Evolutionary conservation across 2,888 invertebrate species (phyloP).

Genomic region (Scelioninae gen. 1): DNA sequence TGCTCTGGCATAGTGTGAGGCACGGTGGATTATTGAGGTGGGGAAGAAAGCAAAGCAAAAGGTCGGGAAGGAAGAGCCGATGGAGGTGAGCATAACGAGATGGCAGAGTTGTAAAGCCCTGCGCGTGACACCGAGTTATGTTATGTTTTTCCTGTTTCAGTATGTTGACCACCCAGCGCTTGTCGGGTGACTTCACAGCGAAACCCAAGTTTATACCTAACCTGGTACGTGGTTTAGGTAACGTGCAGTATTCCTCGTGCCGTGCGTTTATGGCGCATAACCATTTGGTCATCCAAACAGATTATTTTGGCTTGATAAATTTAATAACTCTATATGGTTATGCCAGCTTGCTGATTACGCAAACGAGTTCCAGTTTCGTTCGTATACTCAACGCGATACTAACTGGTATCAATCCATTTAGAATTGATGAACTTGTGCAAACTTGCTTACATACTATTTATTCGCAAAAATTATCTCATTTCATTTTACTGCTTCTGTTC

Average conservation of each 20-base stretch:
- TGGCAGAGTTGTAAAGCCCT: conserved; percentile 84
- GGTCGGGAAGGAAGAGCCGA: conserved; percentile 65
- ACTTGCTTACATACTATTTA: conserved; percentile 48
- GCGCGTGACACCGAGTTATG: conserved; percentile 83
- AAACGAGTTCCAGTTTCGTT: conserved; percentile 69
- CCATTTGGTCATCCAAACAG: conserved; percentile 81
- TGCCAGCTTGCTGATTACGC: conserved; percentile 80
- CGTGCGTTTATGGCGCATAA: conserved; percentile 84
- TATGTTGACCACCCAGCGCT: conserved; percentile 76
- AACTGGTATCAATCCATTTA: conserved; percentile 67
- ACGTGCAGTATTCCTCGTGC: conserved; percentile 82
- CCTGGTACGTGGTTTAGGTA: conserved; percentile 78
- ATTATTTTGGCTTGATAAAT: conserved; percentile 85
- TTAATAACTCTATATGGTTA: conserved; percentile 83
- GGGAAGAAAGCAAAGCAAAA: conserved; percentile 67
- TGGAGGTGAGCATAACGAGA: conserved; percentile 77
- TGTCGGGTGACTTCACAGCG: conserved; percentile 74
- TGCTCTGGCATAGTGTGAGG: conserved; percentile 50
- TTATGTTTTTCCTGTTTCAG: conserved; percentile 79
- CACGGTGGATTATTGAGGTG: conserved; percentile 54
- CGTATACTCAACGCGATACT: conserved; percentile 67
- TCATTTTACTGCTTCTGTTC: not conserved
- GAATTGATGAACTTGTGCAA: conserved; percentile 54
- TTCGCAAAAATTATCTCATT: conserved; percentile 32
- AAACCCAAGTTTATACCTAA: conserved; percentile 77